Conservation (phyloP, 1,140 invertebrate species). For the Portunus trituberculatus region DNA sequence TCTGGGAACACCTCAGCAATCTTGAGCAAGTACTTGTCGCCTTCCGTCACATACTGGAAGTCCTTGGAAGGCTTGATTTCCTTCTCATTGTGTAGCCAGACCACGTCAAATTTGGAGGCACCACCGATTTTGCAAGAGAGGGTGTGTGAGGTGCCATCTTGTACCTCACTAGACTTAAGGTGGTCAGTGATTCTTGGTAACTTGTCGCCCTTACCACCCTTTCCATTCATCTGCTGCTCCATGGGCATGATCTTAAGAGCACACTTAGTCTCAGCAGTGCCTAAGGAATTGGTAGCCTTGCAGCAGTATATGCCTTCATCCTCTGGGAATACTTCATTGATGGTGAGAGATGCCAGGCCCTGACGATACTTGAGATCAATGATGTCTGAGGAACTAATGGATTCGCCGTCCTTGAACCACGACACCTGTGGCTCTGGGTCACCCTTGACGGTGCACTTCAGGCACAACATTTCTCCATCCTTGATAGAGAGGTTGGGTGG, state of each 20-base stretch:
- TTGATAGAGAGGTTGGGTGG: constrained; percentile 86
- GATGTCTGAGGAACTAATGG: constrained; percentile 89
- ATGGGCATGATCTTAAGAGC: constrained; percentile 87
- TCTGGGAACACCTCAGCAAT: constrained; percentile 98
- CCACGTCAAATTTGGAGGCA: constrained; percentile 93
- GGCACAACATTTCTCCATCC: constrained; percentile 90
- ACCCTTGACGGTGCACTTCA: constrained; percentile 90
- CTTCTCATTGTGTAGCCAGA: constrained; percentile 98
- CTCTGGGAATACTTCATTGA: constrained; percentile 95
- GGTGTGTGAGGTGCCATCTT: constrained; percentile 92
- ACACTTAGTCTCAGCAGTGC: constrained; percentile 90
- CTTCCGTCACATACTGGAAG: constrained; percentile 94
- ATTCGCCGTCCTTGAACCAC: constrained; percentile 91
- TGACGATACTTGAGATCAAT: constrained; percentile 95
- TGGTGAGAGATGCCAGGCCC: constrained; percentile 90
- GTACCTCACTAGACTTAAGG: constrained; percentile 88
- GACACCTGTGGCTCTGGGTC: constrained; percentile 95
- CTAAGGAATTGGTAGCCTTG: constrained; percentile 94
- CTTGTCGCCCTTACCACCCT: constrained; percentile 69
- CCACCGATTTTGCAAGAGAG: constrained; percentile 92
- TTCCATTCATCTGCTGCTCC: constrained; percentile 73
- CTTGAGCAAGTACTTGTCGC: constrained; percentile 93
- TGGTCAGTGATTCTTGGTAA: constrained; percentile 83
- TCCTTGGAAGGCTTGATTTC: constrained; percentile 98
- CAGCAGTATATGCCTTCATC: constrained; percentile 94